Evolutionary conservation across 1,140 invertebrate genomes (phyloP).

Genomic region (Pseudomyrmex gracilis): DNA sequence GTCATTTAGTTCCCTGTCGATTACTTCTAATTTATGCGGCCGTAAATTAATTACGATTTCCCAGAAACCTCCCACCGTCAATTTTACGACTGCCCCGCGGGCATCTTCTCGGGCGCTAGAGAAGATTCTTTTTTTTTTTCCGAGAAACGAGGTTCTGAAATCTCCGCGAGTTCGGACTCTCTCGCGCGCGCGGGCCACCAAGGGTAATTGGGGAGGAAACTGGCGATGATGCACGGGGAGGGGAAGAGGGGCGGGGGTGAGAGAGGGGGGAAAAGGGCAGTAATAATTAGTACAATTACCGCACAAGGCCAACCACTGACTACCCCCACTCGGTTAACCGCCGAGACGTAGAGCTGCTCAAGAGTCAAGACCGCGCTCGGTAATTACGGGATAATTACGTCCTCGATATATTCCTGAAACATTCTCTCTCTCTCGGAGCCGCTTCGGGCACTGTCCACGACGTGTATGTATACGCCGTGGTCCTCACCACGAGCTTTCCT

Average conservation of each 20-base stretch:
- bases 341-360: conserved; percentile 69
- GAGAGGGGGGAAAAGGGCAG: conserved; percentile 71
- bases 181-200: conserved; percentile 52
- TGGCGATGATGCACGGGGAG: conserved; percentile 53
- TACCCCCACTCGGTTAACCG: conserved; percentile 67
- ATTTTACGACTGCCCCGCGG: conserved; percentile 38
- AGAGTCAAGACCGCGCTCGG: conserved; percentile 82
- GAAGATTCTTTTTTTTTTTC: conserved; percentile 58
- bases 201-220: conserved; percentile 70
- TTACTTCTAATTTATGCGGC: conserved; percentile 47
- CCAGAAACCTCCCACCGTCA: conserved; percentile 58
- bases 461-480: neutral
- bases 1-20: conserved; percentile 31
- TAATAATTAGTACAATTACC: conserved; percentile 85
- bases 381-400: conserved; percentile 85
- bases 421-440: conserved; percentile 72
- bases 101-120: conserved; percentile 39
- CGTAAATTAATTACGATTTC: conserved; percentile 59
- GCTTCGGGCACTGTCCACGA: conserved; percentile 68
- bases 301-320: conserved; percentile 83
- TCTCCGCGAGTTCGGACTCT: conserved; percentile 44
- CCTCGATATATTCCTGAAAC: conserved; percentile 84
- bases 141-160: conserved; percentile 65
- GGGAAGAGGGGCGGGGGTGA: conserved; percentile 36
- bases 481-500: conserved; percentile 32